Evolutionary conservation across 2,113 vertebrate species (phyloP).

Genomic region (Melanerpes formicivorus): DNA sequence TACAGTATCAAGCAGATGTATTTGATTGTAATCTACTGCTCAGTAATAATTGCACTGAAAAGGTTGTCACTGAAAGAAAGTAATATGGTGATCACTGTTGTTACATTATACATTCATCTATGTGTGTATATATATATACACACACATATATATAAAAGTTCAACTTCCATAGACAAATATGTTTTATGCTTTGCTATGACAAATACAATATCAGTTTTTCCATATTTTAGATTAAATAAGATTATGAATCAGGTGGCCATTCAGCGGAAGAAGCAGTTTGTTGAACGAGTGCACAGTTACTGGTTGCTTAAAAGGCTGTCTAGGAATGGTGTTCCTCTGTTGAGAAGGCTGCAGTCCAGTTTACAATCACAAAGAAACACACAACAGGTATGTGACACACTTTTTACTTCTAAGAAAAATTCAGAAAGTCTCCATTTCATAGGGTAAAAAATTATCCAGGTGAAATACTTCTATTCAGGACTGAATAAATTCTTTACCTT

Average conservation of each 20-base stretch:
- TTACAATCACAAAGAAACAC: conserved; percentile 88
- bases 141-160: neutral
- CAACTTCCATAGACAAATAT: neutral
- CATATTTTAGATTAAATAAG: conserved; percentile 88
- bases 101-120: neutral
- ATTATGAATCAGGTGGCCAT: conserved; percentile 96
- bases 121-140: no score
- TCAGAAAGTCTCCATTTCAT: neutral
- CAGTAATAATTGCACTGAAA: neutral
- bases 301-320: conserved; percentile 96
- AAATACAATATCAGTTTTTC: conserved; percentile 69
- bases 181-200: neutral
- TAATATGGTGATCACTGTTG: neutral
- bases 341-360: conserved; percentile 92
- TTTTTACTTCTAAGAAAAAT: neutral
- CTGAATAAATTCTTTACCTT: neutral
- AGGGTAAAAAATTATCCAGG: neutral
- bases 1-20: neutral
- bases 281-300: conserved; percentile 94
- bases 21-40: neutral
- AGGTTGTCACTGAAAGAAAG: neutral
- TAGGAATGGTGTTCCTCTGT: conserved; percentile 91
- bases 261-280: conserved; percentile 94
- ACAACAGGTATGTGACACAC: conserved; percentile 82
- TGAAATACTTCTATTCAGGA: neutral